Evolutionary conservation across 2,113 vertebrate species (phyloP), one percentile per base, ranked within the genome.

Genomic region (Pluvialis apricaria): DNA sequence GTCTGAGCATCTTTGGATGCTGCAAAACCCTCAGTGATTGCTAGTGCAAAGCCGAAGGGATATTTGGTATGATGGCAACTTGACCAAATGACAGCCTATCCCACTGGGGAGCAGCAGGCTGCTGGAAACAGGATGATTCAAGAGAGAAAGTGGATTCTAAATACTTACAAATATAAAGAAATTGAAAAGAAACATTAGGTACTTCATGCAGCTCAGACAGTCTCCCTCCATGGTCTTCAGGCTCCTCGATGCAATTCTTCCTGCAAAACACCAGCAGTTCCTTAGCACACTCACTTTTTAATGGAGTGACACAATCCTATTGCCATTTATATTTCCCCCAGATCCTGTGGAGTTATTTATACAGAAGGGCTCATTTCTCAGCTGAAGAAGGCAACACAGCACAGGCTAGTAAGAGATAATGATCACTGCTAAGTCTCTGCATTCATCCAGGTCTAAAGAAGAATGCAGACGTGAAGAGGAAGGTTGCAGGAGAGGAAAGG

Each of bases 101-200:
- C 55, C 92, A 49, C 68, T 52, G 49, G 78, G 77, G 21, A 86
- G 3, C 54, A 66, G 60, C 9, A 85, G 54, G 58, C 60, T 86
- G 54, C 70, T 54, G 22, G 19, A 55, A 92, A 79, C 5, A 8
- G 38, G 15, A 47, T 10, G 15, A 49, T 49, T 65, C 31, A 38
- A 34, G 20, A 58, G 34, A 64, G 40, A 71, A 70, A 57, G 24
- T 7, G 8, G 51, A 62, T 88, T 92, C 4, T 55, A 84, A 96
- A 94, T 97, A 99, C 99, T 99, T 97, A 99, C 99, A 96, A 99
- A 99, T 94, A 99, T 99, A 96, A 99, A 99, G 98, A 99, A 99
- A 97, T 99, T 99, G 97, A 99, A 99, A 96, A 99, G 98, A 94
- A 99, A 99, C 99, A 99, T 99, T 97, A 99, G 98, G 78, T 99